A percentile compares a stretch with the other conserved stretches of the same genome.
These are phyloP conservation scores for Mixornis gularis DNA, from an alignment of 2,113 vertebrate genomes.

Conservation along the genomic window DNA sequence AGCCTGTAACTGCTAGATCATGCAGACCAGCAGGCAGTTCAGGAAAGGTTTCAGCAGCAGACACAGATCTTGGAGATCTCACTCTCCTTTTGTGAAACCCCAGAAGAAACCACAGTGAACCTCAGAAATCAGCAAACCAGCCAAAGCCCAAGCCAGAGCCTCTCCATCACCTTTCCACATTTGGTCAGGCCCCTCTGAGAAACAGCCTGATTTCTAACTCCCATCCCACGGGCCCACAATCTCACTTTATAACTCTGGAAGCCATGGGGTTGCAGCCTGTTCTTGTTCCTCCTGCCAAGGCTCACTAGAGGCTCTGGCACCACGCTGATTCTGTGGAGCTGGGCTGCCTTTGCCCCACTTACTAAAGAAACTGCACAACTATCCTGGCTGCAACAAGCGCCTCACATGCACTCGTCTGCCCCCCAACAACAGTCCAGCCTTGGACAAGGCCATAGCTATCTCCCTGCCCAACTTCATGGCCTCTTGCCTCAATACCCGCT, in stretches of 20 bases:
- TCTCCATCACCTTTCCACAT: neutral
- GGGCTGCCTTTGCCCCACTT: accelerated
- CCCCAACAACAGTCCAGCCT: neutral
- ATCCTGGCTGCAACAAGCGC: accelerated
- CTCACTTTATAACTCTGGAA: accelerated
- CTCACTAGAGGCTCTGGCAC: neutral
- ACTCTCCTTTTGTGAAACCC: neutral
- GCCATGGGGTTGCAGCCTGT: neutral
- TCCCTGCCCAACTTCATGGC: neutral
- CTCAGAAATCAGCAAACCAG: neutral
- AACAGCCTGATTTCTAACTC: neutral
- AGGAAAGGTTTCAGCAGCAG: neutral
- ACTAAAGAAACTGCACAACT: neutral
- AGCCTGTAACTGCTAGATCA: neutral
- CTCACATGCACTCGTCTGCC: neutral
- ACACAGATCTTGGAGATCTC: neutral
- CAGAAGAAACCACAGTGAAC: neutral
- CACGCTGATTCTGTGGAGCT: accelerated
- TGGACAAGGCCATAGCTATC: neutral
- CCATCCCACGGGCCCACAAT: neutral
- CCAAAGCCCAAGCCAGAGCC: neutral
- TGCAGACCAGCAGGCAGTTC: neutral
- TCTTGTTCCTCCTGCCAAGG: neutral
- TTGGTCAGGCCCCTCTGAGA: accelerated
- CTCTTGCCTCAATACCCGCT: neutral